Conservation (phyloP, 2,888 invertebrate species). For the Theretra japonica region DNA sequence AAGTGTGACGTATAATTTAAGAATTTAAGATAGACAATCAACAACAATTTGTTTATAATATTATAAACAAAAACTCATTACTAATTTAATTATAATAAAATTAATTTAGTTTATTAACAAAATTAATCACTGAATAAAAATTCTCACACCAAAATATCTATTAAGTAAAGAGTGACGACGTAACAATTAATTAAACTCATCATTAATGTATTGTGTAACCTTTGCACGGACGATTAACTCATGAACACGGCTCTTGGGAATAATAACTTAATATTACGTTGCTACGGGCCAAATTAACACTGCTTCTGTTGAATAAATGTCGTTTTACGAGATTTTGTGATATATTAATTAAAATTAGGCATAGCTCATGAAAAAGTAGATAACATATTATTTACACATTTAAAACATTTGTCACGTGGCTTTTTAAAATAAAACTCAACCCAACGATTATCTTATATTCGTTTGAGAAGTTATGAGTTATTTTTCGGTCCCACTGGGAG, state of each 20-base stretch:
- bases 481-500: no score
- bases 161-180: not conserved
- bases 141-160: not conserved
- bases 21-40: no score
- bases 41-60: not conserved
- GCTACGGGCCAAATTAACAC: not conserved
- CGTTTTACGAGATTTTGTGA: not conserved
- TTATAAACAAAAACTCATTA: not conserved
- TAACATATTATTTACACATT: no score
- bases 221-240: conserved; percentile 6
- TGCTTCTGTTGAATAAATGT: not conserved
- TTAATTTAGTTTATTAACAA: not conserved
- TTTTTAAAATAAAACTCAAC: no score
- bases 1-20: no score
- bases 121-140: not conserved
- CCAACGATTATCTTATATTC: no score
- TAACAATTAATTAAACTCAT: conserved; percentile 19
- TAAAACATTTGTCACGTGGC: no score
- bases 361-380: not conserved
- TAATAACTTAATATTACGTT: conserved; percentile 8
- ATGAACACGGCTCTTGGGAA: conserved; percentile 2
- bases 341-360: not conserved
- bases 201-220: not conserved
- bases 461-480: no score
- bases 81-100: no score